Evolutionary conservation across 2,888 invertebrate species (phyloP).

Genomic region (Acheta domesticus): DNA sequence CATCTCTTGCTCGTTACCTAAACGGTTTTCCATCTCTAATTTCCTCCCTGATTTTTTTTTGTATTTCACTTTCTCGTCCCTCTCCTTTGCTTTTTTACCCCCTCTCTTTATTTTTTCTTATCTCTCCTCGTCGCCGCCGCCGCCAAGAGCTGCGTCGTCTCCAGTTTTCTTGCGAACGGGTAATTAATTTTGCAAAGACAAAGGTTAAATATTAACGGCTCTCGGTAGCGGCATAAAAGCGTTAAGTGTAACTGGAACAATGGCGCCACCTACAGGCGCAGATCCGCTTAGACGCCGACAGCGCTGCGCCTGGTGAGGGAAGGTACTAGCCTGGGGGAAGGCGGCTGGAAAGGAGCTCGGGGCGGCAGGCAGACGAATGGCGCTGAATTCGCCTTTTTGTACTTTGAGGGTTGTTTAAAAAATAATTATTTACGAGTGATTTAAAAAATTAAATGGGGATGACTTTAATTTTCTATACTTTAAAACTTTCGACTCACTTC

Average conservation of each 20-base stretch:
- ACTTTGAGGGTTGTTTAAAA: too few relatives aligned
- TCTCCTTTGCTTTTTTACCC: background rate
- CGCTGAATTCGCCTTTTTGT: too few relatives aligned
- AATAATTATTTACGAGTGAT: too few relatives aligned
- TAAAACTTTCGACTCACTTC: too few relatives aligned
- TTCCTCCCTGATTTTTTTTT: background rate
- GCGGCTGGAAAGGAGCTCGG: too few relatives aligned
- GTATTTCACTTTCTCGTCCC: background rate
- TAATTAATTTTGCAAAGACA: constrained; percentile 18
- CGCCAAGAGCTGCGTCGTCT: background rate
- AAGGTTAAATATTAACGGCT: constrained; percentile 9
- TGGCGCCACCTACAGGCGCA: background rate
- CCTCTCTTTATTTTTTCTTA: background rate
- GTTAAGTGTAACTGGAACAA: background rate
- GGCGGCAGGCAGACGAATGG: too few relatives aligned
- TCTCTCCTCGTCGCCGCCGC: background rate
- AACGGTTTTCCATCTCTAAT: background rate
- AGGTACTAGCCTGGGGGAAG: background rate
- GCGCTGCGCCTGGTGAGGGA: background rate
- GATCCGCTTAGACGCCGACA: background rate
- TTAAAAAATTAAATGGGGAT: too few relatives aligned
- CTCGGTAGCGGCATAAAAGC: background rate
- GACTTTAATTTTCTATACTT: too few relatives aligned
- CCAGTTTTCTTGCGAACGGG: constrained; percentile 10
- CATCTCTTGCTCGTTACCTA: background rate